Base-by-base conservation (phyloP, 1,140 invertebrate genomes). In the Gryon sp. region DNA sequence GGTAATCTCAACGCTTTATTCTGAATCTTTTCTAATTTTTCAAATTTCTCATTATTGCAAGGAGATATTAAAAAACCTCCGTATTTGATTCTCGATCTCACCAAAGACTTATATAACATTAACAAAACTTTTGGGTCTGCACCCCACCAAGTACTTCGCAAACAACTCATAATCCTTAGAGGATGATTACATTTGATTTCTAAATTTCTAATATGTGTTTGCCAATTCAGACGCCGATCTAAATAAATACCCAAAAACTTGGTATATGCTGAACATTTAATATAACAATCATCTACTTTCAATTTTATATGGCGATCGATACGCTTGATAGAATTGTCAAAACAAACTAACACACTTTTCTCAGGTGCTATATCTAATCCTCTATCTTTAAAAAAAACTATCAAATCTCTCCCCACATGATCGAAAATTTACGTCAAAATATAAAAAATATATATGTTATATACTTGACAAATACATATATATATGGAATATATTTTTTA, bases 131-230 rank as follows among this genome's bases (percentile, higher is more conserved):
- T 28, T 5, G 63, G 40, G n/a, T 76, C 57, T 7, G 57, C 55
- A n/a, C 72, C 55, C 55, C 46, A 75, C 55, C 63, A 76, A 0
- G 22, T 57, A 7, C 43, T 34, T 45, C 65, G 62, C 9, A 76
- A 16, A 40, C 65, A 50, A 28, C 57, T 70, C 7, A 69, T 9
- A 16, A 57, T 62, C n/a, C 16, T 55, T 2, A 76, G 16, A 0
- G 57, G 24, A 24, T 9, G n/a, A 0, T 24, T 16, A 12, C 50
- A 55, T 50, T 63, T 69, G 4, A 16, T n/a, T 0, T 28, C 0
- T n/a, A 63, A 4, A n/a, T 38, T 18, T 9, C 60, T 26, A 40
- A 75, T 48, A 48, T 75, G 70, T 1, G 16, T 15, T 19, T 62
- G 59, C 40, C 63, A 76, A 7, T 34, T 46, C 0, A 76, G 14